Evolutionary conservation across 2,113 vertebrate species (phyloP).

Genomic region (Ophthalmolycus amberensis): DNA sequence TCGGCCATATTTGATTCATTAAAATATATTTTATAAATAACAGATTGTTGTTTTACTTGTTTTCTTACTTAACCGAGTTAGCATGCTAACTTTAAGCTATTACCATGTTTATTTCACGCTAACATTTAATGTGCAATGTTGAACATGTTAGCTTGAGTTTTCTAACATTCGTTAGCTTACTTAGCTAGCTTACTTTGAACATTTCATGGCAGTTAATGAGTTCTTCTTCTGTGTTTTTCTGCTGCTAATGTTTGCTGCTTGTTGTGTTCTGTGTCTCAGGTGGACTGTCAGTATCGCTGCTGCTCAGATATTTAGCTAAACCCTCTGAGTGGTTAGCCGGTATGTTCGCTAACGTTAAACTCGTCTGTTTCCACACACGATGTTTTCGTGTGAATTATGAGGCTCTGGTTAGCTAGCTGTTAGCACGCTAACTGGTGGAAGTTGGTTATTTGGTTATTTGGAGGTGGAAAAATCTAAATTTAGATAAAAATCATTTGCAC

Average conservation of each 20-base stretch:
- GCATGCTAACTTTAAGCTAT: background rate
- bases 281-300: constrained; percentile 22
- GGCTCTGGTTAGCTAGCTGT: too few species aligned
- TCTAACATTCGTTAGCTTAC: background rate
- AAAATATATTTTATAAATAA: too few species aligned
- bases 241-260: background rate
- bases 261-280: constrained; percentile 22
- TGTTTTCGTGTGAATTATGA: too few species aligned
- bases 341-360: constrained; percentile 4
- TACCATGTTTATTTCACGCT: background rate
- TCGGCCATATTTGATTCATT: too few species aligned
- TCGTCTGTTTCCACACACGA: too few species aligned
- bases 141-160: background rate
- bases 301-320: constrained; percentile 44
- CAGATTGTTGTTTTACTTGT: too few species aligned
- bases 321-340: constrained; percentile 9
- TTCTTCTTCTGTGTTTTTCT: background rate
- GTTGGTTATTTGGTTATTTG: too few species aligned
- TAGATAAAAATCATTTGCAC: too few species aligned
- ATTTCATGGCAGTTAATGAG: too few species aligned
- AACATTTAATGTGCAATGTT: background rate
- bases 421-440: too few species aligned
- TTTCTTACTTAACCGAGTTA: background rate
- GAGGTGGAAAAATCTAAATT: too few species aligned
- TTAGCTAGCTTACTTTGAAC: background rate